Evolutionary conservation across 2,797 vertebrate genomes (phyloP), one percentile per base, ranked within the genome.

Genomic region (Xerus rutilus): DNA sequence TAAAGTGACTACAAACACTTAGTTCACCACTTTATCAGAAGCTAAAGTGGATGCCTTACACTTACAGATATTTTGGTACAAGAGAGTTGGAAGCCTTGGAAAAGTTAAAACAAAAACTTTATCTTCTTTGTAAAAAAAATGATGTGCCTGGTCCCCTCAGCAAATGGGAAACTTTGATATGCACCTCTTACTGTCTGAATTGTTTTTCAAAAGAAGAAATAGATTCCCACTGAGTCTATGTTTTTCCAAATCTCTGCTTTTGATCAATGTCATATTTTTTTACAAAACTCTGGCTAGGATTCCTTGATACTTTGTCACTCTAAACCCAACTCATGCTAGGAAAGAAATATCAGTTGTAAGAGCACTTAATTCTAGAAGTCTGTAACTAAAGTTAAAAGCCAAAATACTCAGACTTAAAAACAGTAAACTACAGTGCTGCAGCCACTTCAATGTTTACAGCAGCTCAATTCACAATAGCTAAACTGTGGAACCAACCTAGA

Each of bases 221-320:
- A 91, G 32, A 95, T 83, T 94, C 67, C 49, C 62, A 88, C 62
- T 30, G 70, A 92, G 72, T 28, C 65, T 88, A 7, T 52, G 47
- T 86, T 82, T 92, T 86, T 85, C 47, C 87, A 72, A 94, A 23
- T 64, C n/a, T 93, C 69, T 92, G 67, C 47, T 86, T 97, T 93
- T 91, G 69, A 92, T 73, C 86, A 93, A 83, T 65, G 54, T 70
- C 89, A 92, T 32, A 90, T 3, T 15, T 72, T 73, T 78, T 88
- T 74, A 73, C 57, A 54, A 97, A 89, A 86, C 39, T 35, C 1
- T 88, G 30, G 28, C 39, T 69, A 79, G 57, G 25, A 92, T n/a
- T 86, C 49, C 45, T 79, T 45, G 47, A 91, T 47, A 65, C 57
- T 45, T 74, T 88, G 72, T 83, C 59, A 87, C 74, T 86, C 62